Percentiles rank a stretch among this genome's conserved stretches.
Conservation (phyloP, 1,140 invertebrate species). For the Phortica variegata region DNA sequence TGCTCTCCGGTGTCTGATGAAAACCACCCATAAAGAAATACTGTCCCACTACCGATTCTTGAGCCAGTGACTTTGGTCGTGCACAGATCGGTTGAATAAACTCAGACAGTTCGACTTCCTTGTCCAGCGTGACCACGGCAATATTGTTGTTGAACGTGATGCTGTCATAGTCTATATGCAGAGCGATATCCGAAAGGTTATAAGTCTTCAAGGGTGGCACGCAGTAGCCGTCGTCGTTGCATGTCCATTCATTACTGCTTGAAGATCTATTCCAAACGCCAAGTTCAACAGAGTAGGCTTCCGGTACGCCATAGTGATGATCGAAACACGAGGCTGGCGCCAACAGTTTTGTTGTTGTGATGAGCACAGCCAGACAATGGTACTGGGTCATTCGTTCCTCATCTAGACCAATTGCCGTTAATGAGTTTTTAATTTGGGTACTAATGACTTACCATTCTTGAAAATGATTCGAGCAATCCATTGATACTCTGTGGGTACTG, state of each 20-base stretch:
- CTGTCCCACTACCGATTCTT: constrained; percentile 26
- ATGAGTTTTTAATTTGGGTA: not conserved
- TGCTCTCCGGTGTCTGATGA: constrained; percentile 2
- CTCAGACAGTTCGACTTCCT: constrained; percentile 22
- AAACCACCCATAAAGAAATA: constrained; percentile 28
- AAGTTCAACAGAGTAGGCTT: constrained; percentile 33
- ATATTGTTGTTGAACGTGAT: constrained; percentile 29
- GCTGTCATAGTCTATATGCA: constrained; percentile 38
- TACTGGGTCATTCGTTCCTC: constrained; percentile 18
- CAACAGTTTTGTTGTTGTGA: constrained; percentile 29
- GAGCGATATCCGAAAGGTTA: constrained; percentile 26
- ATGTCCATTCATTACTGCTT: constrained; percentile 6
- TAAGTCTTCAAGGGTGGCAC: constrained; percentile 36
- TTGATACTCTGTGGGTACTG: constrained; percentile 35
- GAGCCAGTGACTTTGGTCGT: constrained; percentile 20
- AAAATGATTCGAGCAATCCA: constrained; percentile 33
- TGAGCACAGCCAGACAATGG: constrained; percentile 30
- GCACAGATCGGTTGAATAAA: constrained; percentile 38
- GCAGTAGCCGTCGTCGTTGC: constrained; percentile 28
- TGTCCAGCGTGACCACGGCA: constrained; percentile 30
- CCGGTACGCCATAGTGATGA: constrained; percentile 19
- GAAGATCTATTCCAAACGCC: constrained; percentile 35
- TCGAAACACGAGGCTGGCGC: constrained; percentile 41
- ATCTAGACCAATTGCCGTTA: constrained; percentile 9
- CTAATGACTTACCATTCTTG: constrained; percentile 17